phyloP scores from a whole-genome alignment of 2,888 invertebrate species.

The Drosophila prostipennis region DNA sequence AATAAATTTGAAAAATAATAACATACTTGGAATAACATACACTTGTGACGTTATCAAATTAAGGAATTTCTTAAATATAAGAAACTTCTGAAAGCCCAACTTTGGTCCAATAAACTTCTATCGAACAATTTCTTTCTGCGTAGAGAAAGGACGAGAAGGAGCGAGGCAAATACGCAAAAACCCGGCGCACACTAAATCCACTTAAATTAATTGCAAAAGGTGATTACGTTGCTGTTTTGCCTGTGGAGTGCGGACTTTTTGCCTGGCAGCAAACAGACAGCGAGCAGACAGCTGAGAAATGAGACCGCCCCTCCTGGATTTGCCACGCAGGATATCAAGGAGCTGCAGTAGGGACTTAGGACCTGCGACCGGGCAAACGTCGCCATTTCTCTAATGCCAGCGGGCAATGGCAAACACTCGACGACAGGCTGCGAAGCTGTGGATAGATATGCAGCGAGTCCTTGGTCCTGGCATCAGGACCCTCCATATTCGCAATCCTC shows the following conservation, averaged over 20 bases:
- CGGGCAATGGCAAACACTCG: slow-evolving; percentile 69
- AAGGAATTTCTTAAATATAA: too few species aligned
- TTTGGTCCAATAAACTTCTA: too few species aligned
- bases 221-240: slow-evolving; percentile 81
- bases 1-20: too few species aligned
- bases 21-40: too few species aligned
- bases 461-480: slow-evolving; percentile 41
- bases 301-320: slow-evolving; percentile 38
- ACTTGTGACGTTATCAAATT: too few species aligned
- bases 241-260: slow-evolving; percentile 52
- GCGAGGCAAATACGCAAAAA: slow-evolving; percentile 67
- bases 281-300: slow-evolving; percentile 74
- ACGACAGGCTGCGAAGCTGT: slow-evolving; percentile 47
- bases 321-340: slow-evolving; percentile 62
- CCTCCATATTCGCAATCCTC: background rate
- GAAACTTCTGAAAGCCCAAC: too few species aligned
- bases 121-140: background rate
- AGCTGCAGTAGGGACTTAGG: slow-evolving; percentile 60
- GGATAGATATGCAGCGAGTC: slow-evolving; percentile 47
- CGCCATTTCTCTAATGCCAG: slow-evolving; percentile 52
- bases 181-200: slow-evolving; percentile 79
- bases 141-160: background rate
- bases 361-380: slow-evolving; percentile 42
- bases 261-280: slow-evolving; percentile 67
- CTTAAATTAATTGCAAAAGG: slow-evolving; percentile 83